Evolutionary conservation across 2,797 vertebrate genomes (phyloP).

Genomic region (Pelochelys cantorii): DNA sequence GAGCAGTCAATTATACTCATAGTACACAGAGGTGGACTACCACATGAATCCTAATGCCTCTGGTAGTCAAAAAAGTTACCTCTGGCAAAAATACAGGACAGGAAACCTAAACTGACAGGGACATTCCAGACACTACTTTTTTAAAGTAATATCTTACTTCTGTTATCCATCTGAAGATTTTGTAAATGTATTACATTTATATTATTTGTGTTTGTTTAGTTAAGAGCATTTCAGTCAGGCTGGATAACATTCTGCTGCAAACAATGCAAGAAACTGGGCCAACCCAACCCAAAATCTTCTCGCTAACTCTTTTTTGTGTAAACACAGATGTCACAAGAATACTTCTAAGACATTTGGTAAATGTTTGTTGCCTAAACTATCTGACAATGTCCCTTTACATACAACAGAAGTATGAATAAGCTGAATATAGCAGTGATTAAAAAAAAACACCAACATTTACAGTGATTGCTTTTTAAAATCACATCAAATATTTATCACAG

Average conservation of each 20-base stretch:
- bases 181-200: not conserved
- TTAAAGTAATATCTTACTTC: not conserved
- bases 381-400: not conserved
- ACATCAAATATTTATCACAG: not conserved
- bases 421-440: not conserved
- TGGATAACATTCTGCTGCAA: not conserved
- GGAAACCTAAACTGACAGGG: conserved; percentile 23
- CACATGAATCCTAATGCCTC: not conserved
- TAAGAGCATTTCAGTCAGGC: fast-evolving
- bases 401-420: not conserved
- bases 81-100: conserved; percentile 17
- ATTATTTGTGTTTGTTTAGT: not conserved
- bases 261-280: fast-evolving
- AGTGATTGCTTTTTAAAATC: conserved; percentile 19
- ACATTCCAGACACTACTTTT: not conserved
- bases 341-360: not conserved
- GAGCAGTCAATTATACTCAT: not conserved
- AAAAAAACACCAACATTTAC: not conserved
- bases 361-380: not conserved
- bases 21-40: not conserved
- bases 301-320: not conserved
- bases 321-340: not conserved
- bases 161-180: not conserved
- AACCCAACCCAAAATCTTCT: not conserved
- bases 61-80: not conserved